These are phyloP conservation scores for Tamandua tetradactyla DNA, from an alignment of 2,797 vertebrate species.

Conservation along the genomic window DNA sequence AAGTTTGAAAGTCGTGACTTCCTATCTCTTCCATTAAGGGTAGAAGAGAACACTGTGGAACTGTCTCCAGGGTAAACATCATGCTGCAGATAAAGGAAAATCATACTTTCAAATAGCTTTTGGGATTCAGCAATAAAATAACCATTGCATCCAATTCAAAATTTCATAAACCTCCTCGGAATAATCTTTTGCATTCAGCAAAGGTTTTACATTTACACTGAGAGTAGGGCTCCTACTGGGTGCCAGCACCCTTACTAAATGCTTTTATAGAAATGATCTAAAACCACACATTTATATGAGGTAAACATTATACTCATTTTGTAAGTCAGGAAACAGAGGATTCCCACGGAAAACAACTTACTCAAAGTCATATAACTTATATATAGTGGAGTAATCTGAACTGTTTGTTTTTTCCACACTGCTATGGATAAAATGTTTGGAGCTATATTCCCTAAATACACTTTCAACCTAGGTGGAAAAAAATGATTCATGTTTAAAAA, in stretches of 20 bases:
- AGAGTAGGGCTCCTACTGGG: not conserved
- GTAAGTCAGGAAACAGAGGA: not conserved
- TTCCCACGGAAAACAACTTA: not conserved
- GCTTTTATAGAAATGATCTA: conserved; percentile 28
- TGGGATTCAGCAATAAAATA: conserved; percentile 57
- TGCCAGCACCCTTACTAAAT: not conserved
- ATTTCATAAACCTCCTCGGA: not conserved
- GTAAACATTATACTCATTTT: not conserved
- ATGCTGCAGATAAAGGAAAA: conserved; percentile 69
- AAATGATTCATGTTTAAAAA: not conserved
- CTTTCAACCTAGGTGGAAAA: not conserved
- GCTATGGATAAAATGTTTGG: not conserved
- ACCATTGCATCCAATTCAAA: not conserved
- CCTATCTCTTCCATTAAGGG: conserved; percentile 73
- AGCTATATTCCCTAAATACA: not conserved
- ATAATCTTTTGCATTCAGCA: not conserved
- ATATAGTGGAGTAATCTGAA: not conserved
- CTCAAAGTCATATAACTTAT: not conserved
- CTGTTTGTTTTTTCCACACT: not conserved
- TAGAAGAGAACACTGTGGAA: conserved; percentile 57
- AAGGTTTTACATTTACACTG: conserved; percentile 21
- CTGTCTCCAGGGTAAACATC: conserved; percentile 71
- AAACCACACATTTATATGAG: not conserved
- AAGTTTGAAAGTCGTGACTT: conserved; percentile 63
- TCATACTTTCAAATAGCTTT: conserved; percentile 73